Evolutionary conservation across 2,797 vertebrate species (phyloP), one percentile per base, ranked within the genome.

Genomic region (Eupleurogrammus muticus): DNA sequence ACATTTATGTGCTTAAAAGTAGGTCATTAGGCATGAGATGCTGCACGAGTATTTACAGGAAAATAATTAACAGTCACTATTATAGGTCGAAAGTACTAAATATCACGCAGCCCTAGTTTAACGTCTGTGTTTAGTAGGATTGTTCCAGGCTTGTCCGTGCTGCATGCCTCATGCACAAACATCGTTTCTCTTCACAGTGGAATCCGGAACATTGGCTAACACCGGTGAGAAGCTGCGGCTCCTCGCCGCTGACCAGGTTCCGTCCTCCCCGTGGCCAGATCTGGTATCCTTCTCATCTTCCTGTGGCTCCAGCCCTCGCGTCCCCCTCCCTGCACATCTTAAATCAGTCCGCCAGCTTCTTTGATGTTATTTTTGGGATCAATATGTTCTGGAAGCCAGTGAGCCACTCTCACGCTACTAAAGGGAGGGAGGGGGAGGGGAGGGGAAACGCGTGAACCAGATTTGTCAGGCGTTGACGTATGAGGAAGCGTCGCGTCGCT

Each of bases 281-380:
- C 54, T 55, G 54, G 57, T 63, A 70, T 60, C 70, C 32, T 60
- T 58, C 73, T 77, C 62, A 66, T 71, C 64, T 36, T 66, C 48
- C 55, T 42, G 16, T 34, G 72, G 46, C 51, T 56, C 58, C 66
- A 68, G 46, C 50, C 9, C 21, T 35, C 32, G 59, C 68, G 9
- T 63, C 49, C 46, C 53, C 75, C 53, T 70, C 53, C 49, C 32
- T 62, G 63, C 77, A 70, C 87, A 80, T 85, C 87, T 84, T 73
- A 77, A 88, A 84, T 79, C 79, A 73, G 82, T 76, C 77, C 83
- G 80, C 57, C 32, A 12, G 65, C 77, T 54, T 63, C 92, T 92
- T 93, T 93, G 81, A 93, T 90, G 91, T 91, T 93, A 92, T 93
- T 94, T n/a, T 92, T 90, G 61, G 87, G 92, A 92, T 92, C 88